Percentiles rank a stretch among this genome's conserved stretches.
Conservation (phyloP, 2,113 vertebrate genomes). For the Hydrolagus affinis region DNA sequence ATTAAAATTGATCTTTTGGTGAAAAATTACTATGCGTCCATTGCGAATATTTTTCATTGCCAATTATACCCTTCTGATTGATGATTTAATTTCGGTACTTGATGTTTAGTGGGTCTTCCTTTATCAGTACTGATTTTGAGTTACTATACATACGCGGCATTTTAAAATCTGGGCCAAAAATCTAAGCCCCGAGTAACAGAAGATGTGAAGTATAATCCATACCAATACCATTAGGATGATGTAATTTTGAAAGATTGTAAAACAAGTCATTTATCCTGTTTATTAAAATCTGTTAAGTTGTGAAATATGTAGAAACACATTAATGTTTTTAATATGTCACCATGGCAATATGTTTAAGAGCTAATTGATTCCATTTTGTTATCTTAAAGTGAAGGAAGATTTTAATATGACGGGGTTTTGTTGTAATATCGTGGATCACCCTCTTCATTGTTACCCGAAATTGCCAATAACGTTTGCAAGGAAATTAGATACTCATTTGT, state of each 20-base stretch:
- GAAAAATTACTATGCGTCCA: not conserved
- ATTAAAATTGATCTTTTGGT: not conserved
- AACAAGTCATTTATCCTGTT: conserved; percentile 59
- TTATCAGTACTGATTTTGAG: conserved; percentile 53
- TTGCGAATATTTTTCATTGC: conserved; percentile 39
- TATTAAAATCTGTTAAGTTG: conserved; percentile 67
- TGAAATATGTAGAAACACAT: conserved; percentile 58
- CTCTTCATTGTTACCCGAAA: not conserved
- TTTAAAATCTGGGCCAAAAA: not conserved
- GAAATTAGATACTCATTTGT: conserved; percentile 55
- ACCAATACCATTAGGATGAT: conserved; percentile 57
- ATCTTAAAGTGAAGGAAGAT: conserved; percentile 70
- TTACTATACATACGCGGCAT: conserved; percentile 38
- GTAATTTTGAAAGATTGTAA: conserved; percentile 53
- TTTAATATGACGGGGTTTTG: conserved; percentile 61
- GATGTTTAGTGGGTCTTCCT: conserved; percentile 50
- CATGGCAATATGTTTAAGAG: conserved; percentile 64
- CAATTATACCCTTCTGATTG: conserved; percentile 56
- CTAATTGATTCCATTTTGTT: conserved; percentile 68
- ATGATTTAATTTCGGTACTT: conserved; percentile 51
- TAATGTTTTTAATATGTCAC: conserved; percentile 65
- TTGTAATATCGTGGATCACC: conserved; percentile 38
- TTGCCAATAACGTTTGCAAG: conserved; percentile 46
- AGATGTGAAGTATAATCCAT: conserved; percentile 60
- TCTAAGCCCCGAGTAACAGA: conserved; percentile 6